Conservation (phyloP, 2,888 invertebrate species). For the Sesia apiformis region DNA sequence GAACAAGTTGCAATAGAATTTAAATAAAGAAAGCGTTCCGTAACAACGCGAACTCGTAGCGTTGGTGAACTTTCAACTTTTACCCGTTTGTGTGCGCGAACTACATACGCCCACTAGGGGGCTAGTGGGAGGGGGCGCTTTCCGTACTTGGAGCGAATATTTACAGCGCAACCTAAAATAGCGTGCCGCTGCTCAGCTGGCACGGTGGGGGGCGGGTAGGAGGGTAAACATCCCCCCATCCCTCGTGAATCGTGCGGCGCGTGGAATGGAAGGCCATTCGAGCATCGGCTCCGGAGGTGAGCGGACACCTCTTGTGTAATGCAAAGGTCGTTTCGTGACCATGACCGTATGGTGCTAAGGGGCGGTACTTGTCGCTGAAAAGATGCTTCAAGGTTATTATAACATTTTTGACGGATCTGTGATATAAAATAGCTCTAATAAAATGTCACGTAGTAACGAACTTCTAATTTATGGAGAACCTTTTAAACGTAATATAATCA, state of each 20-base stretch:
- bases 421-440: background rate
- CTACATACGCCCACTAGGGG: slow-evolving; percentile 23
- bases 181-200: slow-evolving; percentile 72
- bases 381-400: slow-evolving; percentile 49
- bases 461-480: too few species aligned
- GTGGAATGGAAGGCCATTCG: slow-evolving; percentile 56
- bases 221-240: slow-evolving; percentile 55
- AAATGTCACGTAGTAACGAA: too few species aligned
- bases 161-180: slow-evolving; percentile 75
- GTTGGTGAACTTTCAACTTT: slow-evolving; percentile 73
- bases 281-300: slow-evolving; percentile 46
- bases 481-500: too few species aligned
- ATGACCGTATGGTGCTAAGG: slow-evolving; percentile 49
- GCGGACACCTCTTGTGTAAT: slow-evolving; percentile 45
- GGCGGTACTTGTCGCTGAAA: slow-evolving; percentile 44
- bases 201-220: slow-evolving; percentile 43
- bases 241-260: slow-evolving; percentile 20
- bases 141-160: slow-evolving; percentile 72
- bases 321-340: slow-evolving; percentile 43
- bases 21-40: slow-evolving; percentile 68
- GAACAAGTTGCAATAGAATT: slow-evolving; percentile 73
- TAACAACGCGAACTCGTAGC: slow-evolving; percentile 59
- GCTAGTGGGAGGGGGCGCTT: slow-evolving; percentile 30
- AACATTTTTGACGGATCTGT: slow-evolving; percentile 25
- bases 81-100: slow-evolving; percentile 54